Conservation (phyloP, 1,140 invertebrate genomes). For the Drosophila pseudoobscura region DNA sequence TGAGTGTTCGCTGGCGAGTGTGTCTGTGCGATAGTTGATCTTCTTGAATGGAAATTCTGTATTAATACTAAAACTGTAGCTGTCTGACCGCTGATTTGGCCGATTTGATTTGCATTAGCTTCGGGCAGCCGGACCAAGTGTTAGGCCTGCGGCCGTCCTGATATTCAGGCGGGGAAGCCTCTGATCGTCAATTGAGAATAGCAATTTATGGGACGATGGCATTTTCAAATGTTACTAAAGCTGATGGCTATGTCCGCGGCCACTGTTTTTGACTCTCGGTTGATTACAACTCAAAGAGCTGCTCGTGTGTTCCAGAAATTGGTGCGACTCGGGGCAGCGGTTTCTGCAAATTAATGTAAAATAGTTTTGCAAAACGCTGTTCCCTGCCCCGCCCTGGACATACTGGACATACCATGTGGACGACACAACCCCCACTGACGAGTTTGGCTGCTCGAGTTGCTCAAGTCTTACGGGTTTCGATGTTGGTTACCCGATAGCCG, state of each 20-base stretch:
- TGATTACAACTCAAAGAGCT: constrained; percentile 29
- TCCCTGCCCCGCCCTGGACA: constrained; percentile 28
- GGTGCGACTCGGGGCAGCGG: constrained; percentile 31
- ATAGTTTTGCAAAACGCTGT: constrained; percentile 36
- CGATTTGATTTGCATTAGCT: constrained; percentile 58
- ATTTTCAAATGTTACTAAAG: constrained; percentile 62
- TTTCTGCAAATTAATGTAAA: constrained; percentile 35
- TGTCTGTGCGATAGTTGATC: constrained; percentile 26
- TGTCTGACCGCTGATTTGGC: constrained; percentile 35
- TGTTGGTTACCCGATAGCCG: constrained; percentile 46
- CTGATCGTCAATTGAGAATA: constrained; percentile 11
- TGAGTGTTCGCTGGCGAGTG: constrained; percentile 33
- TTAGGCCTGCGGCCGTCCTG: constrained; percentile 50
- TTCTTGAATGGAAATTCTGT: constrained; percentile 37
- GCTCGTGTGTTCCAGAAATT: neutral
- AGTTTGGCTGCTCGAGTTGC: constrained; percentile 74
- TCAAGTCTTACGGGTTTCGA: constrained; percentile 62
- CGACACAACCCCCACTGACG: constrained; percentile 59
- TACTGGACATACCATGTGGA: constrained; percentile 8
- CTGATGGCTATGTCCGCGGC: constrained; percentile 35
- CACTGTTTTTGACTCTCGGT: constrained; percentile 3
- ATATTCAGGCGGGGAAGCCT: constrained; percentile 38
- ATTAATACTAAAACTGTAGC: constrained; percentile 23
- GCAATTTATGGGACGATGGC: constrained; percentile 47
- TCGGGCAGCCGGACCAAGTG: constrained; percentile 19